Evolutionary conservation across 2,113 vertebrate species (phyloP).

Genomic region (Sphaerodactylus townsendi): DNA sequence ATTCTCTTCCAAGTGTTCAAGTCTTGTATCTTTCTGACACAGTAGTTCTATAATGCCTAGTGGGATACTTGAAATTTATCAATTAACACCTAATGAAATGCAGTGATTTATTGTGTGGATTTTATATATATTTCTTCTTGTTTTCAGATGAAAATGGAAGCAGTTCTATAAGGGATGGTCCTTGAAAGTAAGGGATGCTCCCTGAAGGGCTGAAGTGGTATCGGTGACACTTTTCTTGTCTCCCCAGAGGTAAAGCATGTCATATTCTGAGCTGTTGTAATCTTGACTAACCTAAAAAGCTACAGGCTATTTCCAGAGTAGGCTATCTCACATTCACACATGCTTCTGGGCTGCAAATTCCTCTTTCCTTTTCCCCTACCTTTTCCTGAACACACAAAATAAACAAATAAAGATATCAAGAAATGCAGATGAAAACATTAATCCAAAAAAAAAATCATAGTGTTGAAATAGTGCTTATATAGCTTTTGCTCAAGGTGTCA

Average conservation of each 20-base stretch:
- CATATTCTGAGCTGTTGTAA: constrained; percentile 24
- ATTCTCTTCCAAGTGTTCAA: constrained; percentile 37
- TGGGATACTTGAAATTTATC: constrained; percentile 43
- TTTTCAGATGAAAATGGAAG: constrained; percentile 45
- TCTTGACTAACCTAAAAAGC: constrained; percentile 30
- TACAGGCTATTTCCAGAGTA: constrained; percentile 21
- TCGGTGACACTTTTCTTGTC: constrained; percentile 35
- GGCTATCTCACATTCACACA: constrained; percentile 29
- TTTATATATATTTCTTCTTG: constrained; percentile 26
- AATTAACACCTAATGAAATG: constrained; percentile 58
- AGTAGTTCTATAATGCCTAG: constrained; percentile 47
- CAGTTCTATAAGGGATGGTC: constrained; percentile 39
- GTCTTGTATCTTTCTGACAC: constrained; percentile 31
- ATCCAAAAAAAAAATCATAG: constrained; percentile 21
- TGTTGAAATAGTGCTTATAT: background rate
- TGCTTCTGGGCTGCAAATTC: background rate
- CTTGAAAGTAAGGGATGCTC: background rate
- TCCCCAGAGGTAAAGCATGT: constrained; percentile 31
- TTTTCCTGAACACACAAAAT: constrained; percentile 29
- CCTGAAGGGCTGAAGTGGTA: constrained; percentile 24
- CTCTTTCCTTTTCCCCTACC: background rate
- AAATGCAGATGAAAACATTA: constrained; percentile 24
- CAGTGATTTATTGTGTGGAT: constrained; percentile 47
- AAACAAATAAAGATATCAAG: constrained; percentile 15
- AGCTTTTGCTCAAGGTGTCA: background rate